A percentile compares a stretch with the other conserved stretches of the same genome.
phyloP scores from a whole-genome alignment of 2,113 vertebrate genomes.

The Xerus inauris region DNA sequence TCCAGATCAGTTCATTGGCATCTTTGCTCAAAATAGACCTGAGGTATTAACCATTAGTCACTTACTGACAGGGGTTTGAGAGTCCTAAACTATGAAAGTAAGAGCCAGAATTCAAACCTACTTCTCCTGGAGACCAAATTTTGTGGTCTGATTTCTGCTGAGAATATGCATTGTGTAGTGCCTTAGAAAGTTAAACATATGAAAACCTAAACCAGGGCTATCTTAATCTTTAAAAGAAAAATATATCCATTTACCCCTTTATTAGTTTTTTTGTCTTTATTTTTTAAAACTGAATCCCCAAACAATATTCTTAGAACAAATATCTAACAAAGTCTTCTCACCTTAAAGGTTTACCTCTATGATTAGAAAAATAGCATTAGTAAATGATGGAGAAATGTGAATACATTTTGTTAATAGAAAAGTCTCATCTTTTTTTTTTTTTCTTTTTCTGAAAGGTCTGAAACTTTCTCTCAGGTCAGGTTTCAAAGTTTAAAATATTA shows the following conservation, averaged over 20 bases:
- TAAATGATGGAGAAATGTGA: background rate
- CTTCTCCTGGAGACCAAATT: background rate
- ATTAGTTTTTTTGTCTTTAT: background rate
- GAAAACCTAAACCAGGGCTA: background rate
- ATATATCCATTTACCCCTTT: background rate
- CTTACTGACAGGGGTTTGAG: accelerated
- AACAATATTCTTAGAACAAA: constrained; percentile 13
- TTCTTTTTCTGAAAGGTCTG: background rate
- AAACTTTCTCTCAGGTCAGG: background rate
- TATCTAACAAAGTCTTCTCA: background rate
- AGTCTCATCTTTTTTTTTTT: background rate
- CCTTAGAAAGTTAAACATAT: background rate
- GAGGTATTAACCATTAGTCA: constrained; percentile 88
- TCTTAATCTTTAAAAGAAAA: background rate
- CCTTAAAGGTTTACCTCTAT: background rate
- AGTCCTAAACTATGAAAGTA: background rate
- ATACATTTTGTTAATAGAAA: background rate
- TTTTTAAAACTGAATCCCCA: background rate
- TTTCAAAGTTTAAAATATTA: background rate
- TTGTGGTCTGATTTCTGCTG: background rate
- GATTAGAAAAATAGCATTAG: background rate
- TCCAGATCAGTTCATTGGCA: constrained; percentile 91
- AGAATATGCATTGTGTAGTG: background rate
- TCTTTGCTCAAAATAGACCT: constrained; percentile 97
- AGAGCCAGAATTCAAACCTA: background rate